Percentiles rank a stretch among this genome's conserved stretches.
Conservation (phyloP, 2,888 invertebrate species). For the Baronia brevicornis region DNA sequence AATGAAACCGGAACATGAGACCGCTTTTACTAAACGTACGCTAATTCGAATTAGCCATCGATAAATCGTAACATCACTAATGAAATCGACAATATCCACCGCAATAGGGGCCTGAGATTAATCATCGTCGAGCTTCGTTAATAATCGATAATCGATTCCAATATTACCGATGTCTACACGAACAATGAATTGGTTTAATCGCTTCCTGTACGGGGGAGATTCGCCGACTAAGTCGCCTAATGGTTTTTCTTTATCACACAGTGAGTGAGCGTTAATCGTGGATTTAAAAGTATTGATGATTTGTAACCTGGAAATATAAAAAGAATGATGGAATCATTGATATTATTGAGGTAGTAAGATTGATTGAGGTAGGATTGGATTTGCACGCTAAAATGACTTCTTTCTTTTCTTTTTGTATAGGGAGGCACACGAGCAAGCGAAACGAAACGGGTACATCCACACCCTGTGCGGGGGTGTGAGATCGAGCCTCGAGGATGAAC, state of each 20-base stretch:
- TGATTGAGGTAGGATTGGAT: too few species aligned
- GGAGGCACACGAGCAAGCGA: too few species aligned
- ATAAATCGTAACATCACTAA: too few species aligned
- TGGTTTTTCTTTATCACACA: slow-evolving; percentile 17
- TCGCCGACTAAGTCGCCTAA: slow-evolving; percentile 11
- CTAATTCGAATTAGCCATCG: too few species aligned
- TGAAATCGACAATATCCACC: slow-evolving; percentile 1
- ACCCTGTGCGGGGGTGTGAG: too few species aligned
- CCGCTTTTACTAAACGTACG: too few species aligned
- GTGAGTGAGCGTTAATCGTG: slow-evolving; percentile 10
- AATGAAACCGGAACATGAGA: too few species aligned
- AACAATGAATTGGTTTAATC: slow-evolving; percentile 35
- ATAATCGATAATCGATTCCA: slow-evolving; percentile 11
- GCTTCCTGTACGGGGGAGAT: slow-evolving; percentile 25
- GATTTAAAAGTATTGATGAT: not conserved
- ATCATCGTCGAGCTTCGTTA: slow-evolving; percentile 7
- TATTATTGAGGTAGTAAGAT: too few species aligned
- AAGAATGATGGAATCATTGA: not conserved
- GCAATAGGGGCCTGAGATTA: slow-evolving; percentile 7
- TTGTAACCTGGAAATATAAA: slow-evolving; percentile 4
- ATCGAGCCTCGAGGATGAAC: too few species aligned
- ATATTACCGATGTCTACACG: slow-evolving; percentile 28
- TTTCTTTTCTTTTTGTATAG: too few species aligned
- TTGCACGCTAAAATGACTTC: too few species aligned
- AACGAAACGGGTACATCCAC: too few species aligned